Evolutionary conservation across 2,888 invertebrate genomes (phyloP).

Genomic region (Parnassius apollo): DNA sequence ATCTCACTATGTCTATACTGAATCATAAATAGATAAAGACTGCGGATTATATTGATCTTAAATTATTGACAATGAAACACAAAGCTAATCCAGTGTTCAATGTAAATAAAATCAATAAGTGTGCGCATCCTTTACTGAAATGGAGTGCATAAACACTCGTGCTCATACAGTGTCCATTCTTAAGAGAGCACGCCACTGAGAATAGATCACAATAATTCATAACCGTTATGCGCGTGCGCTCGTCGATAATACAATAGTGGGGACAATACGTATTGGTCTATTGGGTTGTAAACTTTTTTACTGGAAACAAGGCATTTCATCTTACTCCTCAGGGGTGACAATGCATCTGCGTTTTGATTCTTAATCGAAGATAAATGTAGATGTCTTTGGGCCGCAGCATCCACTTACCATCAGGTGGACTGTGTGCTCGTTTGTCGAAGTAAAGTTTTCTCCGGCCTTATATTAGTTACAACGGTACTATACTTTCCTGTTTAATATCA

Average conservation of each 20-base stretch:
- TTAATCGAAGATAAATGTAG: no score
- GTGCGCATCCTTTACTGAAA: conserved; percentile 36
- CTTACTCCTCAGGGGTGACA: no score
- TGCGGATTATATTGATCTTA: background rate
- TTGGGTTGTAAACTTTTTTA: no score
- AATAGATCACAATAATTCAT: conserved; percentile 78
- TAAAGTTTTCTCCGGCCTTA: no score
- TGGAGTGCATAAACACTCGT: conserved; percentile 34
- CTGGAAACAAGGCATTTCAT: no score
- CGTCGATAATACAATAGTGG: conserved; percentile 53
- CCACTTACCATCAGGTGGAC: no score
- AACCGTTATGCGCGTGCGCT: conserved; percentile 58
- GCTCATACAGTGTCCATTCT: conserved; percentile 55
- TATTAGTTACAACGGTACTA: no score
- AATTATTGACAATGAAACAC: conserved; percentile 8
- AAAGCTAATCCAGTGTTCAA: conserved; percentile 17
- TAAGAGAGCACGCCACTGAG: conserved; percentile 54
- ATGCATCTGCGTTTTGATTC: no score
- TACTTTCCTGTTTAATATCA: no score
- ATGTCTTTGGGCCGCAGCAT: no score
- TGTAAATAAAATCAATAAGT: conserved; percentile 28
- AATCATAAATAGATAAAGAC: background rate
- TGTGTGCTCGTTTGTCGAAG: no score
- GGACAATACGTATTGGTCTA: conserved; percentile 33
- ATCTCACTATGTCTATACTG: background rate